These are phyloP conservation scores for Lasioglossum figueresi DNA, from an alignment of 2,888 invertebrate genomes.

Conservation along the genomic window DNA sequence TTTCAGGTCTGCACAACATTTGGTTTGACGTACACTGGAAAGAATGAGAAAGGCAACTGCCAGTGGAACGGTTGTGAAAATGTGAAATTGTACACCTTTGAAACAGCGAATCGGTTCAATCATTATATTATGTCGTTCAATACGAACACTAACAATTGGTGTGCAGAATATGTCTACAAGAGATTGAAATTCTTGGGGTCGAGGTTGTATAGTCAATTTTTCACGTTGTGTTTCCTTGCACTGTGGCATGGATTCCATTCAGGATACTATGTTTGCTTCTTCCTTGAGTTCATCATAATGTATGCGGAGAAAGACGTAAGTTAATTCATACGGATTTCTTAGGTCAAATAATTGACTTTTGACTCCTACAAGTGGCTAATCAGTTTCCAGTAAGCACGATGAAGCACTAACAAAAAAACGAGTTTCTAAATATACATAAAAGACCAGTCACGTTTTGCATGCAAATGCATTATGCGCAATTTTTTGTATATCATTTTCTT, in stretches of 20 bases:
- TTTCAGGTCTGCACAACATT: constrained; percentile 84
- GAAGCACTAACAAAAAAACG: too few relatives aligned
- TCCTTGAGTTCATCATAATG: constrained; percentile 95
- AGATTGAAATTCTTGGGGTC: constrained; percentile 94
- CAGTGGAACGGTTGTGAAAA: constrained; percentile 96
- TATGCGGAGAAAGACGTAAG: constrained; percentile 93
- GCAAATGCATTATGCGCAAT: not conserved
- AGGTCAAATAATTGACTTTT: not conserved
- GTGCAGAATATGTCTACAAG: constrained; percentile 97
- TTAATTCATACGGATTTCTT: constrained; percentile 42
- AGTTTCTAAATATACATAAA: not conserved
- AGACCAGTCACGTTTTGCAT: not conserved
- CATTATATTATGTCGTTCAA: constrained; percentile 97
- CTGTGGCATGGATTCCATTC: constrained; percentile 98
- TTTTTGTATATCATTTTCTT: not conserved
- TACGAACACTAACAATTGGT: constrained; percentile 97
- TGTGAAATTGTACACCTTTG: constrained; percentile 92
- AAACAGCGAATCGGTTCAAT: constrained; percentile 92
- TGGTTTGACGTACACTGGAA: constrained; percentile 94
- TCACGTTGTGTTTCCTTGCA: constrained; percentile 94
- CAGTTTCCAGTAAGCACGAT: not conserved
- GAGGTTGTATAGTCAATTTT: constrained; percentile 89
- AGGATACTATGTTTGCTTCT: constrained; percentile 97
- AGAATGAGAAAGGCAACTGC: constrained; percentile 86
- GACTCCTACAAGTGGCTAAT: not conserved